phyloP scores from a whole-genome alignment of 2,888 invertebrate genomes.

The Synanthedon andrenaeformis region DNA sequence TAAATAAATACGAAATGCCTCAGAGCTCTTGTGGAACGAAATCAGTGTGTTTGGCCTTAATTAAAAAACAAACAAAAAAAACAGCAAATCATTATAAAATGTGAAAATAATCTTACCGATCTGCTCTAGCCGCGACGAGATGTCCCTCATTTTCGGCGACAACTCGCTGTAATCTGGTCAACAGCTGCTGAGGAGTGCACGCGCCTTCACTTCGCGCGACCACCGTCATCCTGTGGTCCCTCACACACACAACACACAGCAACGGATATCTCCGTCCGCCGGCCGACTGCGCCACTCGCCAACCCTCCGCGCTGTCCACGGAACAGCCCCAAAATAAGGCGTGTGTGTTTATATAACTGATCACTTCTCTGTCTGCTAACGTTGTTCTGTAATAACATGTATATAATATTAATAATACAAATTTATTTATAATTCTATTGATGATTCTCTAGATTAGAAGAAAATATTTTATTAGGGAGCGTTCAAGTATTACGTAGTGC shows the following conservation, averaged over 20 bases:
- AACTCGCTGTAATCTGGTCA: slow-evolving; percentile 79
- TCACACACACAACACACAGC: slow-evolving; percentile 88
- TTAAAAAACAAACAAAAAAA: no score
- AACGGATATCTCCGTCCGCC: slow-evolving; percentile 86
- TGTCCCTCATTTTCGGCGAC: slow-evolving; percentile 89
- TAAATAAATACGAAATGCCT: no score
- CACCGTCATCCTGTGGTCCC: slow-evolving; percentile 93
- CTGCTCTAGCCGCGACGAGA: slow-evolving; percentile 87
- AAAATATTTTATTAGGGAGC: not conserved
- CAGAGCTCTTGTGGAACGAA: no score
- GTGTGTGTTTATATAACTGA: slow-evolving; percentile 84
- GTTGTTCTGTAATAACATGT: slow-evolving; percentile 67
- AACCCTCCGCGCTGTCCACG: slow-evolving; percentile 89
- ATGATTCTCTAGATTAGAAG: no score
- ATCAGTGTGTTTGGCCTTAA: no score
- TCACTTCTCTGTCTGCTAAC: slow-evolving; percentile 77
- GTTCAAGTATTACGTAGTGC: no score
- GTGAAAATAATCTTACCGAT: slow-evolving; percentile 70
- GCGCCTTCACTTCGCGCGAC: slow-evolving; percentile 91
- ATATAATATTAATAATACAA: not conserved
- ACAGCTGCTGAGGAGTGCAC: slow-evolving; percentile 77
- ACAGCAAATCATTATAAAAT: no score
- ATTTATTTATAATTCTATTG: not conserved
- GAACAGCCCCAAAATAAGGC: slow-evolving; percentile 96
- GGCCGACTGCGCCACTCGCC: slow-evolving; percentile 89